Conservation (phyloP, 2,113 vertebrate genomes). For the Brachyhypopomus occidentalis region DNA sequence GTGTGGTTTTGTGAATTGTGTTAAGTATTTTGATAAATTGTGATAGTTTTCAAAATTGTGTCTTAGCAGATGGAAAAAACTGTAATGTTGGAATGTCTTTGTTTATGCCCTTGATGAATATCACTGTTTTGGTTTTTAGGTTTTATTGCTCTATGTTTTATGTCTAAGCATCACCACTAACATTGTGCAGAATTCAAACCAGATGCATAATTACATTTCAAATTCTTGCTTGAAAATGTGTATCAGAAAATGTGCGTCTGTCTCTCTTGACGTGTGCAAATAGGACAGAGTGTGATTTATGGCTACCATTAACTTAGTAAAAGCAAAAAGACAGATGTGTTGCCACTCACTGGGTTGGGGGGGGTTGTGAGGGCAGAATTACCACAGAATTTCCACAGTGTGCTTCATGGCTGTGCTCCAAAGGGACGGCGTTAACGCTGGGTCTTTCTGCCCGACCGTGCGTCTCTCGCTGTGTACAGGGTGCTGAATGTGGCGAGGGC, state of each 20-base stretch:
- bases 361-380: too few relatives aligned
- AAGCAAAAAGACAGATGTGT: too few relatives aligned
- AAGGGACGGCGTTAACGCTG: too few relatives aligned
- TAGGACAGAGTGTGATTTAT: not conserved
- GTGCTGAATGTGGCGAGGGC: constrained; percentile 91
- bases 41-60: too few relatives aligned
- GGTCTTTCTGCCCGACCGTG: not conserved
- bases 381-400: too few relatives aligned
- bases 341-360: too few relatives aligned
- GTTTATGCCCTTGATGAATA: constrained; percentile 6
- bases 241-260: not conserved
- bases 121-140: not conserved
- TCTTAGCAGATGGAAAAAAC: too few relatives aligned
- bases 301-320: not conserved
- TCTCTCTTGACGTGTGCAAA: constrained; percentile 4
- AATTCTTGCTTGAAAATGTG: constrained; percentile 4
- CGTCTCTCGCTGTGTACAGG: constrained; percentile 70
- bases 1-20: too few relatives aligned
- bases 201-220: constrained; percentile 22
- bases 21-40: too few relatives aligned
- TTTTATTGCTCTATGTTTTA: not conserved
- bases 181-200: not conserved
- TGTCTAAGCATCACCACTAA: not conserved
- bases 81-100: not conserved
- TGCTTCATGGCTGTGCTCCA: not conserved